Conservation (phyloP, 2,113 vertebrate species). For the Cyanoderma ruficeps region DNA sequence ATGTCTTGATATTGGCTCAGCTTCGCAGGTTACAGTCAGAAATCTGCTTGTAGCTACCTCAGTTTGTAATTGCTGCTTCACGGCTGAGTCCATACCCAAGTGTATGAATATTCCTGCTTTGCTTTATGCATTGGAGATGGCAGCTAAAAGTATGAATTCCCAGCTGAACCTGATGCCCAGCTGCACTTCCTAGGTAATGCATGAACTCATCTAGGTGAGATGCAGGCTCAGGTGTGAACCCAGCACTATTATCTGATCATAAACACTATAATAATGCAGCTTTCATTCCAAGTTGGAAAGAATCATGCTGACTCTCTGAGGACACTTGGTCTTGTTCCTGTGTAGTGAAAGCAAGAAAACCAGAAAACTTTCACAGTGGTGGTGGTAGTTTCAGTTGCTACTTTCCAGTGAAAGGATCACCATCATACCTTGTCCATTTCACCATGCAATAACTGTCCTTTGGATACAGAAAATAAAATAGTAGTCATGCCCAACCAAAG, state of each 20-base stretch:
- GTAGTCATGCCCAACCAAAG: background rate
- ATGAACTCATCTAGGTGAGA: background rate
- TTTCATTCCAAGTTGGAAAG: background rate
- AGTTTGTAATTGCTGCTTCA: background rate
- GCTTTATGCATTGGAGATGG: background rate
- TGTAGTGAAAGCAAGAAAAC: background rate
- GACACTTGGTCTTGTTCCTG: background rate
- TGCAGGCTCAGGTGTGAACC: background rate
- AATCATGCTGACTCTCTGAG: background rate
- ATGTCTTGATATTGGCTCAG: background rate
- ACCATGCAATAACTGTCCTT: background rate
- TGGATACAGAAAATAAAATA: background rate
- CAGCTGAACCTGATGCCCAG: background rate
- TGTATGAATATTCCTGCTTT: background rate
- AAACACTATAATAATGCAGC: background rate
- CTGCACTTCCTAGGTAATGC: background rate
- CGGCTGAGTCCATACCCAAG: background rate
- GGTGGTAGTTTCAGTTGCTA: background rate
- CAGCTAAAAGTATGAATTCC: background rate
- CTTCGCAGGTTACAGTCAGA: background rate
- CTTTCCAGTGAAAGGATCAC: background rate
- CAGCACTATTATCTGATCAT: background rate
- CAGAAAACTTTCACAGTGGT: background rate
- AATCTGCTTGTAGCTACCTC: background rate
- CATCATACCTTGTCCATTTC: background rate